Evolutionary conservation across 2,797 vertebrate species (phyloP), one percentile per base, ranked within the genome.

Genomic region (Toxotes lorentzi): DNA sequence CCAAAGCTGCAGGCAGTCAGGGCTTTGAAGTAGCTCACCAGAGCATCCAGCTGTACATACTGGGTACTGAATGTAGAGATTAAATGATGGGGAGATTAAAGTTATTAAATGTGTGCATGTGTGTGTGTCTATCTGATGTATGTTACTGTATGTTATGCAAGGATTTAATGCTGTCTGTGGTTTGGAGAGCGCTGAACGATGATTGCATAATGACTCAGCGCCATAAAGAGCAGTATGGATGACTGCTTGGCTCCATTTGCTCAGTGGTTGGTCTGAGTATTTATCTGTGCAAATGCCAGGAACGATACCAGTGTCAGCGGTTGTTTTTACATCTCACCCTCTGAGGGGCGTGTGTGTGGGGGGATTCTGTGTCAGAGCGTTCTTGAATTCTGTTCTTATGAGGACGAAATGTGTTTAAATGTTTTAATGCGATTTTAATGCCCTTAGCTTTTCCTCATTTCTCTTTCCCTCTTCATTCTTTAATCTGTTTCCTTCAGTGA

Each of bases 71-170:
- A 79, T 41, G 68, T n/a, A 16, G 69, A 92, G 92, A 91, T 94
- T 86, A 87, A 91, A 90, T 87, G 76, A n/a, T 17, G 17, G 47
- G 75, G 69, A 90, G 92, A 93, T 91, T 90, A 92, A 76, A 73
- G 64, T 65, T 67, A 76, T 78, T 69, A 54, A 69, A 8, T 77
- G 83, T 30, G 70, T 63, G 80, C 66, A 56, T 59, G 73, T 69
- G 81, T 12, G 21, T 64, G 58, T 57, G 70, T 84, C 67, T 73
- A 51, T 76, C 79, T 61, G 19, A 86, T 85, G 82, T 85, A 81
- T 35, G 64, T 78, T 80, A 79, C 83, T 81, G 76, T 84, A 86
- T 69, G 84, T 91, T 89, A 88, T 77, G 83, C 74, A 86, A 88
- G 64, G 50, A 11, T 82, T 81, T 84, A 83, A 78, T 51, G 73